phyloP scores from a whole-genome alignment of 2,113 vertebrate species.

The Xerus inauris region DNA sequence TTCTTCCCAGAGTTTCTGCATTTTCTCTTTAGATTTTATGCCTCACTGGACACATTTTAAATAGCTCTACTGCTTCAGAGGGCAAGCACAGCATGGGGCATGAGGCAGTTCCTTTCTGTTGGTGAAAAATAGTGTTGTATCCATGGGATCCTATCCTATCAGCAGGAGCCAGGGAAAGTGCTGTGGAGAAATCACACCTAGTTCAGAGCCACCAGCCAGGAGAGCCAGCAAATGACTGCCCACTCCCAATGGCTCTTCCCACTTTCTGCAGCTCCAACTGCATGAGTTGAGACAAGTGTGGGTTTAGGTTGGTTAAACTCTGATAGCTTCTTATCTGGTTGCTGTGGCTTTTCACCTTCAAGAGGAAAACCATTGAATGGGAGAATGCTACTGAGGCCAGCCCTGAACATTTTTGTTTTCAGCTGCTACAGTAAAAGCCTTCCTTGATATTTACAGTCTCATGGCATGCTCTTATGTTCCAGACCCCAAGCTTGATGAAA shows the following conservation, averaged over 20 bases:
- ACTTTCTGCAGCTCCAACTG: neutral
- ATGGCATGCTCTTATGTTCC: neutral
- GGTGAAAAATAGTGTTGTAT: neutral
- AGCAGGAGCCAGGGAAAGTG: neutral
- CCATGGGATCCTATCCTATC: neutral
- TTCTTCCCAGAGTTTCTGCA: constrained; percentile 41
- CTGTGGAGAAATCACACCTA: neutral
- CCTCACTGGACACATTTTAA: constrained; percentile 19
- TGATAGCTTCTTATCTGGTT: neutral
- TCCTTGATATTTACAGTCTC: neutral
- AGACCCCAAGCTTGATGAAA: neutral
- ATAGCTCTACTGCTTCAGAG: neutral
- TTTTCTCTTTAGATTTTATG: constrained; percentile 42
- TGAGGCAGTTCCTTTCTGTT: neutral
- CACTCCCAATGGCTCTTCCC: neutral
- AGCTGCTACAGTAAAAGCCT: neutral
- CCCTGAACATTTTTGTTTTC: neutral
- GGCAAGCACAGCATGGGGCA: neutral
- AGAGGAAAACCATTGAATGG: neutral
- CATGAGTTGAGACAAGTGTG: neutral
- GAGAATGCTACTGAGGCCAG: neutral
- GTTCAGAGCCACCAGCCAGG: neutral
- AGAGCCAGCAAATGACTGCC: neutral
- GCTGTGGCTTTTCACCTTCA: neutral
- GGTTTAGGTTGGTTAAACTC: neutral